phyloP scores from a whole-genome alignment of 1,140 invertebrate species.

The Zaprionus lachaisei region DNA sequence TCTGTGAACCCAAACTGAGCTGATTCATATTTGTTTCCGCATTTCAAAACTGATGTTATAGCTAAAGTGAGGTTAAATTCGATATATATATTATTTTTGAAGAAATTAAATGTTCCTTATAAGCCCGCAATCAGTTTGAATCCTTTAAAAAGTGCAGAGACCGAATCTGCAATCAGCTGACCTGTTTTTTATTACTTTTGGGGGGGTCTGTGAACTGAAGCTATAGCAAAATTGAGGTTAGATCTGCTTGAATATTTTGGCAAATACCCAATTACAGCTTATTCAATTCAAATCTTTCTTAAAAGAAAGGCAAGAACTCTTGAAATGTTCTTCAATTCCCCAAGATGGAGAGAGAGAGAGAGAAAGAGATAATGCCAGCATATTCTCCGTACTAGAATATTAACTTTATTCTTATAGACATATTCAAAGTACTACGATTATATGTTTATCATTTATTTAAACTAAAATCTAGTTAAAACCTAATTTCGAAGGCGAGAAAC shows the following conservation, averaged over 20 bases:
- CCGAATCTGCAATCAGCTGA: no score
- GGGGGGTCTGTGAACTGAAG: neutral
- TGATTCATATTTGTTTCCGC: no score
- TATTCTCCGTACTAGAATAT: neutral
- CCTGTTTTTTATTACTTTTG: neutral
- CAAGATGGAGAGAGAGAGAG: neutral
- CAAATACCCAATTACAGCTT: neutral
- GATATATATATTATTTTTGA: no score
- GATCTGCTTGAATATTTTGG: neutral
- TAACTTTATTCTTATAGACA: neutral
- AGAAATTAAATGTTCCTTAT: no score
- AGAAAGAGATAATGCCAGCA: neutral
- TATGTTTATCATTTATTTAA: conserved; percentile 2
- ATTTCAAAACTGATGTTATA: no score
- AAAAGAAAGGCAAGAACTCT: no score
- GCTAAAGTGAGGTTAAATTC: no score
- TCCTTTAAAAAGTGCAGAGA: no score
- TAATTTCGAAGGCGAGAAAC: neutral
- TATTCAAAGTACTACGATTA: conserved; percentile 6
- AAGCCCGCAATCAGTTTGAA: no score
- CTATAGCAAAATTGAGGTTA: neutral
- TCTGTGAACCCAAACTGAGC: no score
- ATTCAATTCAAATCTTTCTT: no score
- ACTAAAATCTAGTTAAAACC: neutral
- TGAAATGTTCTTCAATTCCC: neutral